These are phyloP conservation scores for Trididemnum clinides DNA, from an alignment of 23 tunicate genomes.

Conservation along the genomic window DNA sequence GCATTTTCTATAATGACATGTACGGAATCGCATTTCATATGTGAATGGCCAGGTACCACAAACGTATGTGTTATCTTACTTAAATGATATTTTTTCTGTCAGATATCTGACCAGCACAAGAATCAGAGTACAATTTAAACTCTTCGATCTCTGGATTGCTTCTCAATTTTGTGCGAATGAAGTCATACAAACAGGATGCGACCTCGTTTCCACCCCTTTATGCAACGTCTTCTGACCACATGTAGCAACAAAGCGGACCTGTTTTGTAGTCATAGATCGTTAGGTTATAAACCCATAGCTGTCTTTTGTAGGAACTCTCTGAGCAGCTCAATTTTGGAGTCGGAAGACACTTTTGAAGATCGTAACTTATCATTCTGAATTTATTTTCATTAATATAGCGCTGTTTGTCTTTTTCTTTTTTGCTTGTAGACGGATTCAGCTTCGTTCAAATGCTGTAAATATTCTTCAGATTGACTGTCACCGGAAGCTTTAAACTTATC, in stretches of 20 bases:
- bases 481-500: neutral
- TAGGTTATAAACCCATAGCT: neutral
- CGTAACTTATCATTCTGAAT: neutral
- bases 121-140: neutral
- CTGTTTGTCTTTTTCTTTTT: neutral
- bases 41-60: neutral
- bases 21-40: neutral
- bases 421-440: neutral
- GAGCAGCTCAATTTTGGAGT: neutral
- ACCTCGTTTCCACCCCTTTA: neutral
- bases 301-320: neutral
- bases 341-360: neutral
- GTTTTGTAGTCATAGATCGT: neutral
- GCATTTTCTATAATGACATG: neutral
- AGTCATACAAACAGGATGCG: neutral
- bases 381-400: neutral
- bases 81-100: neutral
- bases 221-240: neutral
- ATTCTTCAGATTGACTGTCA: neutral
- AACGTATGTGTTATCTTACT: neutral
- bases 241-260: neutral
- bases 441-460: neutral
- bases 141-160: neutral
- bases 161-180: neutral
- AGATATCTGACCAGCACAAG: neutral